These are phyloP conservation scores for Chascanopsetta lugubris DNA, from an alignment of 2,113 vertebrate genomes.

Conservation along the genomic window DNA sequence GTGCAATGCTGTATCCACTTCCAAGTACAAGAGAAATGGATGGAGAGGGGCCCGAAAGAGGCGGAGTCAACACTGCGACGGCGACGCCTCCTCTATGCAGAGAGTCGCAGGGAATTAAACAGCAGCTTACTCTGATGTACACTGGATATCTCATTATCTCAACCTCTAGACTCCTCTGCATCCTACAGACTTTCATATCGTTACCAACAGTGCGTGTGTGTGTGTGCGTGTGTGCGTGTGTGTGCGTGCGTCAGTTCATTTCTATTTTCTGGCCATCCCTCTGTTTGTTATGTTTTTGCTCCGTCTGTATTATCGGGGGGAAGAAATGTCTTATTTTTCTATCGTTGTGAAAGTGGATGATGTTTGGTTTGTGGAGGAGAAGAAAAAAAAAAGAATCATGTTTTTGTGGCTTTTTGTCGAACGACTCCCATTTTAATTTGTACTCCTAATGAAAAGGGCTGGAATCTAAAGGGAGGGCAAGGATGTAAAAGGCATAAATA, in stretches of 20 bases:
- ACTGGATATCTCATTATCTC: constrained; percentile 62
- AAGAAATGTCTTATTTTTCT: constrained; percentile 77
- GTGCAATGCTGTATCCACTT: constrained; percentile 87
- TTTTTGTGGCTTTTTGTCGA: constrained; percentile 68
- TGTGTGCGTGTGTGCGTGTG: no score
- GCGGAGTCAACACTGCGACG: constrained; percentile 44
- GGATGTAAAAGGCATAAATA: constrained; percentile 68
- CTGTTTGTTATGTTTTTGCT: constrained; percentile 62
- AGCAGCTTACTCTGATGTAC: constrained; percentile 50
- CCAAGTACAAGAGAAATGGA: constrained; percentile 82
- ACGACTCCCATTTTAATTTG: constrained; percentile 58
- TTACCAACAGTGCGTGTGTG: constrained; percentile 51
- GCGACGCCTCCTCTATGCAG: constrained; percentile 67
- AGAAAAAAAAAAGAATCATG: neutral
- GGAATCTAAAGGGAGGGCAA: constrained; percentile 69
- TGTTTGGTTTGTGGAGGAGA: constrained; percentile 64
- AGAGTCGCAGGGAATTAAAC: constrained; percentile 53
- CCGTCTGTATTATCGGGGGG: constrained; percentile 63
- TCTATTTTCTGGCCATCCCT: constrained; percentile 54
- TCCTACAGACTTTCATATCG: constrained; percentile 57
- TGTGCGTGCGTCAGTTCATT: constrained; percentile 47
- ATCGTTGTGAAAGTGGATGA: constrained; percentile 72
- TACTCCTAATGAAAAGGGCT: constrained; percentile 79
- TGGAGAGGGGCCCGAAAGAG: constrained; percentile 65
- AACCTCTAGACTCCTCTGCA: constrained; percentile 67